phyloP scores from a whole-genome alignment of 1,140 invertebrate species.

The Aphelenchoides besseyi region DNA sequence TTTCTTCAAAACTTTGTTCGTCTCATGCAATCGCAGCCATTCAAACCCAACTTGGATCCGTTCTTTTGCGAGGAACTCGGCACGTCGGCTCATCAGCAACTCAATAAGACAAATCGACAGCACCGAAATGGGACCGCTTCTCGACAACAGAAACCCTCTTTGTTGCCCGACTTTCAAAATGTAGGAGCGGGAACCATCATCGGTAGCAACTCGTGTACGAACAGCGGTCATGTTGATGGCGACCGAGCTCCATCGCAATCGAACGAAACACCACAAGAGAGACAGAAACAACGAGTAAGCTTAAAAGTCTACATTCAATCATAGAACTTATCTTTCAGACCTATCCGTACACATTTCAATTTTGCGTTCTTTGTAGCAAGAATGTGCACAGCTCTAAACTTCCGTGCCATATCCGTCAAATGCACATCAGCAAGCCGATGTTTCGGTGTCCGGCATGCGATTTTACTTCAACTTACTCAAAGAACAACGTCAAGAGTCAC shows the following conservation, averaged over 20 bases:
- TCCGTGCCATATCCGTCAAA: constrained; percentile 52
- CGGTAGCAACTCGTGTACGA: too few species aligned
- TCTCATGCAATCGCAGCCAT: too few species aligned
- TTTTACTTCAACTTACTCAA: constrained; percentile 54
- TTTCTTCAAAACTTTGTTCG: too few species aligned
- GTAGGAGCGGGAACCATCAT: too few species aligned
- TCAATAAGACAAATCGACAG: constrained; percentile 11
- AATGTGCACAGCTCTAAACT: constrained; percentile 52
- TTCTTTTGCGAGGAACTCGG: too few species aligned
- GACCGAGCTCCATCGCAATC: not conserved
- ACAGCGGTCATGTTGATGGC: too few species aligned
- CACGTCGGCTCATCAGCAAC: not conserved
- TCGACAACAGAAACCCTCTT: not conserved
- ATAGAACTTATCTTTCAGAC: constrained; percentile 38
- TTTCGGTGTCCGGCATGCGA: constrained; percentile 50
- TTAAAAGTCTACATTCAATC: constrained; percentile 8
- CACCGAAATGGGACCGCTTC: not conserved
- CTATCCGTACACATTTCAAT: constrained; percentile 52
- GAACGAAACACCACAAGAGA: not conserved
- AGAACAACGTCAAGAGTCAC: constrained; percentile 52
- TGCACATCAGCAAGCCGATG: constrained; percentile 51
- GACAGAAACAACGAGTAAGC: not conserved
- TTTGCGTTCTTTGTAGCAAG: constrained; percentile 50
- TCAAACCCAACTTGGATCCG: too few species aligned
- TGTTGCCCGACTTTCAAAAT: too few species aligned